Evolutionary conservation across 2,888 invertebrate genomes (phyloP).

Genomic region (Ectobius pallidus): DNA sequence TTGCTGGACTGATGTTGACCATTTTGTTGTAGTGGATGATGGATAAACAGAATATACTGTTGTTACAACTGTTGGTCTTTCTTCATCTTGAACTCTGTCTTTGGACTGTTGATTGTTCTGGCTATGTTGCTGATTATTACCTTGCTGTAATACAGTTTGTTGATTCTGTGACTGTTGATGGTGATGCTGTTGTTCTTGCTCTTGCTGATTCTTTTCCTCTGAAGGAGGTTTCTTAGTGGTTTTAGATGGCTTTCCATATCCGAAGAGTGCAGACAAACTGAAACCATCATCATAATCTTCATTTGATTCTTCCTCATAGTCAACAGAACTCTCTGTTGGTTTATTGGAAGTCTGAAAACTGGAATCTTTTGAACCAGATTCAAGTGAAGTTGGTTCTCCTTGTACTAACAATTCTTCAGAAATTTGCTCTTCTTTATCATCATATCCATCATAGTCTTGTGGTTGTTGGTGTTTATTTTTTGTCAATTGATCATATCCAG

Average conservation of each 20-base stretch:
- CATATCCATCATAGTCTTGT: background rate
- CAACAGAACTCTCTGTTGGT: background rate
- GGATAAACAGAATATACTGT: too few relatives aligned
- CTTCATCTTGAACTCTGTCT: background rate
- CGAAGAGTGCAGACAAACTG: constrained; percentile 10
- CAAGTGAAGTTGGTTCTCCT: background rate
- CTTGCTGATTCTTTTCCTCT: background rate
- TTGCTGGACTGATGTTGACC: too few relatives aligned
- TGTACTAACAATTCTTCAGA: background rate
- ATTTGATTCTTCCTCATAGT: constrained; percentile 11
- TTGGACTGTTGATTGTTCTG: background rate
- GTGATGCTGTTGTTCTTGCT: constrained; percentile 1
- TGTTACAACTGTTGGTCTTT: too few relatives aligned
- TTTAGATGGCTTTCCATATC: background rate
- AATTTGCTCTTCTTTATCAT: background rate
- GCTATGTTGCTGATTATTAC: background rate
- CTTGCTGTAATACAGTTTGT: background rate
- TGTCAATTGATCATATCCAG: background rate
- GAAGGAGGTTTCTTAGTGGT: background rate
- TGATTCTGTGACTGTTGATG: background rate
- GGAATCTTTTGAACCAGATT: background rate
- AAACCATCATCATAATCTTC: constrained; percentile 3
- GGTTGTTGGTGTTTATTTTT: background rate
- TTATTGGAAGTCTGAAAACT: background rate
- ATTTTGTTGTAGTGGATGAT: too few relatives aligned